Base-by-base conservation (phyloP, 1,140 invertebrate species). In the Drosophila guanche region DNA sequence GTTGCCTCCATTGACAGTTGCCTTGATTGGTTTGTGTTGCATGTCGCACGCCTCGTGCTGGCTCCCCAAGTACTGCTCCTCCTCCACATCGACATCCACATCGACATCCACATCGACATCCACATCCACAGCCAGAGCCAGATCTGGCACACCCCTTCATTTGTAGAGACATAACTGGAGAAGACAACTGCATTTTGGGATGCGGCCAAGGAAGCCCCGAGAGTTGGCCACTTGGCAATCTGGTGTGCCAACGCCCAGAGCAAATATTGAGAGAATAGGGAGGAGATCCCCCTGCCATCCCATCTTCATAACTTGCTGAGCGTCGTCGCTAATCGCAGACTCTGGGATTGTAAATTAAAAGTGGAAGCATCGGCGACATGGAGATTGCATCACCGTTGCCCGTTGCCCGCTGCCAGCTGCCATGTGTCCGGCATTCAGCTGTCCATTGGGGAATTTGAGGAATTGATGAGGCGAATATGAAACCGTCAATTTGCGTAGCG, bases 1-100 rank as follows among this genome's bases (percentile, higher is more conserved):
- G 80, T 85, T 79, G 63, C 76, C 80, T 47, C 61, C 53, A 76
- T 85, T 85, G 80, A 85, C 80, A 84, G 80, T 85, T 55, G 62
- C 66, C 76, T 83, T 85, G 80, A 85, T 73, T 85, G 67, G 55
- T 52, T 79, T 79, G 67, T 85, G 80, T 85, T 79, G 76, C 80
- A 85, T 79, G 80, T 58, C 52, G 67, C 72, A 85, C 77, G 76
- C 67, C 62, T 70, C 56, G 50, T 69, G 53, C 55, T 68, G 40
- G 46, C 22, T 66, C 22, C 8, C 23, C 4, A 37, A 25, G 47
- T 3, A 10, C 4, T 45, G 42, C 58, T 66, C 16, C 45, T 65
- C 53, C 23, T 41, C n/a, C 70, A 42, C 54, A 27, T 65, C 60
- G 46, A 25, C 48, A 55, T 14, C 40, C 5, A 8, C 62, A 23